Percentiles rank a stretch among this genome's conserved stretches.
Conservation (phyloP, 64 coral and sea anemone genomes). For the Porites australiensis region DNA sequence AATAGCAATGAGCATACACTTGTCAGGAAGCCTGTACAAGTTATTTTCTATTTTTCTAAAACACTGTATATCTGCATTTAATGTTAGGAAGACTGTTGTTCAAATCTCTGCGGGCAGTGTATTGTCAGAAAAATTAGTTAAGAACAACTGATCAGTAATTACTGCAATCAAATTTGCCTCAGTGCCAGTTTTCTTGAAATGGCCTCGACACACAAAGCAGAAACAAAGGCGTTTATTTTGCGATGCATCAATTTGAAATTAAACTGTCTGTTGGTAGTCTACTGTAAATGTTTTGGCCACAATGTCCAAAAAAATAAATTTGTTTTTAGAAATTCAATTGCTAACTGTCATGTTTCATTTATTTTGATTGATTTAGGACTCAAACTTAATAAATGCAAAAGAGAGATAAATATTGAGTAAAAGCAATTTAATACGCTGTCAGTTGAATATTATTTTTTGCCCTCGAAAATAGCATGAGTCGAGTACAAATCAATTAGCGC, state of each 20-base stretch:
- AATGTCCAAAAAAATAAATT: constrained; percentile 35
- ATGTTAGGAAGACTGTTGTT: background rate
- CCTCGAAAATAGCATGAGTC: background rate
- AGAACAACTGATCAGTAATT: constrained; percentile 5
- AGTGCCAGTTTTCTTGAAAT: constrained; percentile 17
- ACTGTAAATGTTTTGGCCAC: background rate
- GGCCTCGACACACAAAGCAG: background rate
- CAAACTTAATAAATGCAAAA: constrained; percentile 10
- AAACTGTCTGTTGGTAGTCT: constrained; percentile 2
- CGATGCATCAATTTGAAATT: constrained; percentile 29
- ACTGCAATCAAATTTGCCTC: constrained; percentile 11
- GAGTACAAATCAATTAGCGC: background rate
- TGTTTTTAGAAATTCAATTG: background rate
- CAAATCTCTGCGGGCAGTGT: background rate
- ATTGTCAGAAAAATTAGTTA: background rate
- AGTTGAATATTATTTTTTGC: background rate
- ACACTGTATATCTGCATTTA: no score
- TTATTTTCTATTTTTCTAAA: no score
- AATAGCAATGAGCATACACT: no score
- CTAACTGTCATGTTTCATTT: background rate
- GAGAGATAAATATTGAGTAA: background rate
- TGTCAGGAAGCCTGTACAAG: no score
- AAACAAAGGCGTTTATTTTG: background rate
- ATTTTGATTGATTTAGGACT: background rate
- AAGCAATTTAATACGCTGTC: background rate